phyloP scores from a whole-genome alignment of 35 echinoderm and acorn worm species.

The Anneissia japonica region DNA sequence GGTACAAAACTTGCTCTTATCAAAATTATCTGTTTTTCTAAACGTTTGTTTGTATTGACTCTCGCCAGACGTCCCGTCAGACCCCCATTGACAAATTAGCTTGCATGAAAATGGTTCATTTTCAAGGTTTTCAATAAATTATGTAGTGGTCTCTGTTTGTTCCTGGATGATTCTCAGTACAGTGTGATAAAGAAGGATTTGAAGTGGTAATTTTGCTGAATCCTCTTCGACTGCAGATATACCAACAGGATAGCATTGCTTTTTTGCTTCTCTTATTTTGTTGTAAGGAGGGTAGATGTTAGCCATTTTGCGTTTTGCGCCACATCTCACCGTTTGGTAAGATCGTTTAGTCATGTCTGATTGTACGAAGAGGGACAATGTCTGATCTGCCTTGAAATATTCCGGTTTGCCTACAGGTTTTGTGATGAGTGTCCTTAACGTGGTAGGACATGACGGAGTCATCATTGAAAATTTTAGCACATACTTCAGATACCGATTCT shows the following conservation, averaged over 20 bases:
- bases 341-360: conserved; percentile 42
- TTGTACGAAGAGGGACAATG: conserved; percentile 42
- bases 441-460: conserved; percentile 33
- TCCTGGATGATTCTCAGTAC: conserved; percentile 22
- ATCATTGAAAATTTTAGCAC: conserved; percentile 52
- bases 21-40: neutral
- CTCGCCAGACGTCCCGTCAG: conserved; percentile 33
- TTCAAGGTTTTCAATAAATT: conserved; percentile 9
- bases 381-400: conserved; percentile 38
- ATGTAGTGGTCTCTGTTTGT: conserved; percentile 8
- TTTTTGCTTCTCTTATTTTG: conserved; percentile 32
- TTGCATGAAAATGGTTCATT: neutral
- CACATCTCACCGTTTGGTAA: conserved; percentile 34
- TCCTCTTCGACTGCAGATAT: conserved; percentile 21
- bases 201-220: conserved; percentile 19
- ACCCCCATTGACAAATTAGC: conserved; percentile 7
- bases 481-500: conserved; percentile 38
- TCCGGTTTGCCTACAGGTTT: conserved; percentile 5
- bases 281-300: conserved; percentile 51
- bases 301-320: conserved; percentile 22
- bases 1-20: conserved; percentile 23
- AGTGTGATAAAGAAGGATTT: conserved; percentile 26
- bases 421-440: conserved; percentile 39
- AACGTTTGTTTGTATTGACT: conserved; percentile 28
- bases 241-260: conserved; percentile 1